Evolutionary conservation across 1,140 invertebrate species (phyloP), one percentile per base, ranked within the genome.

Genomic region (Papilio polytes): DNA sequence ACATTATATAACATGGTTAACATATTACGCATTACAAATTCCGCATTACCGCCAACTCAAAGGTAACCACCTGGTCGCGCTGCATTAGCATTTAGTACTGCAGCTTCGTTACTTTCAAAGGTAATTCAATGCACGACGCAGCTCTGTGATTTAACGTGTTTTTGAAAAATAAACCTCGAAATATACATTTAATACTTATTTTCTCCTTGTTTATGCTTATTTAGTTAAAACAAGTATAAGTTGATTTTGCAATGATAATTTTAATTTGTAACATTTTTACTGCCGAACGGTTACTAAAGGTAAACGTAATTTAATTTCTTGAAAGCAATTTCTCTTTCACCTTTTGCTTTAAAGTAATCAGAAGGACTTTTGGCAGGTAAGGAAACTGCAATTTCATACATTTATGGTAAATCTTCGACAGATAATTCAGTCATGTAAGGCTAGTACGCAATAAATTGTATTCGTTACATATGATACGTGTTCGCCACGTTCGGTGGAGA

Each of bases 231-330:
- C 22, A 31, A 31, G 2, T 31, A 66, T 48, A 15, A 13, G 10
- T 13, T 15, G 46, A 0, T 48, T 48, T 48, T 48, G 46, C 0
- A 48, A 15, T 26, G 15, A 15, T 26, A 15, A 31, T 36, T 66
- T 66, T 66, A 31, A 26, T 66, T 31, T 66, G 20, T 26, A 66
- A 66, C 36, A 36, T 66, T 63, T 22, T 31, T 66, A 15, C 63
- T 3, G 63, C 4, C 63, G 12, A 31, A 13, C 53, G 13, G 22
- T 66, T 66, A 66, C 36, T 31, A 66, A 66, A 13, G 26, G 59
- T 66, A 66, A 66, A 36, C 22, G 63, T 66, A 66, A 66, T 66
- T 66, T 26, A 66, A 66, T 66, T 26, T 66, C 63, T 31, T 31
- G 26, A 36, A 31, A 66, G 63, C 36, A 36, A 36, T 31, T 31